phyloP scores from a whole-genome alignment of 2,113 vertebrate genomes.

The Callipepla squamata region DNA sequence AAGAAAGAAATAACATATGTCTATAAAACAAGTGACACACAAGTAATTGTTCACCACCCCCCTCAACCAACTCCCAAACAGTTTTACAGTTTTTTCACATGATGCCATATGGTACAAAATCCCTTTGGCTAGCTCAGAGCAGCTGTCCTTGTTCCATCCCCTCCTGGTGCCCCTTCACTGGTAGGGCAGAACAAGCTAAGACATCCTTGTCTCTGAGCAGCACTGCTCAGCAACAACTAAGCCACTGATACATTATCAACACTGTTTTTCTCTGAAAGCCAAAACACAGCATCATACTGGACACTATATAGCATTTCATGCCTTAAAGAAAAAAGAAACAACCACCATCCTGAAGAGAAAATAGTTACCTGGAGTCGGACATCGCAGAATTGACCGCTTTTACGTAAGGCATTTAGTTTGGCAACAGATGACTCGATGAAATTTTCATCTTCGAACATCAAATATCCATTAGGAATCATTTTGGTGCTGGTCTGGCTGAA shows the following conservation, averaged over 20 bases:
- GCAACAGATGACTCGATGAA: slow-evolving; percentile 98
- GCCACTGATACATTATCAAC: neutral
- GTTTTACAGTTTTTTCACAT: too few species aligned
- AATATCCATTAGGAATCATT: slow-evolving; percentile 98
- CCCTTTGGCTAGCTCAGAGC: neutral
- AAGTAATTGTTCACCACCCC: too few species aligned
- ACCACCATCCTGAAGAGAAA: rapidly evolving
- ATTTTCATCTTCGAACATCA: slow-evolving; percentile 98
- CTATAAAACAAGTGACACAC: too few species aligned
- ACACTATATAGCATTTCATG: rapidly evolving
- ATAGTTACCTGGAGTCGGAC: slow-evolving; percentile 93
- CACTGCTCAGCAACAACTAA: neutral
- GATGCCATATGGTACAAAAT: neutral
- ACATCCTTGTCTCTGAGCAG: neutral
- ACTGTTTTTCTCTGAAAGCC: too few species aligned
- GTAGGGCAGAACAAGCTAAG: neutral
- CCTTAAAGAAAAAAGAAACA: neutral
- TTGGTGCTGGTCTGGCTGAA: slow-evolving; percentile 74
- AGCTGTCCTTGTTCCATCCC: too few species aligned
- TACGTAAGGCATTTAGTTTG: slow-evolving; percentile 98
- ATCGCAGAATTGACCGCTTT: slow-evolving; percentile 98
- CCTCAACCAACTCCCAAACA: too few species aligned
- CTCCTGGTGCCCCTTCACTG: too few species aligned
- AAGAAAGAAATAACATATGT: too few species aligned
- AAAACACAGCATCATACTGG: neutral